Evolutionary conservation across 2,113 vertebrate genomes (phyloP).

Genomic region (Chionis minor): DNA sequence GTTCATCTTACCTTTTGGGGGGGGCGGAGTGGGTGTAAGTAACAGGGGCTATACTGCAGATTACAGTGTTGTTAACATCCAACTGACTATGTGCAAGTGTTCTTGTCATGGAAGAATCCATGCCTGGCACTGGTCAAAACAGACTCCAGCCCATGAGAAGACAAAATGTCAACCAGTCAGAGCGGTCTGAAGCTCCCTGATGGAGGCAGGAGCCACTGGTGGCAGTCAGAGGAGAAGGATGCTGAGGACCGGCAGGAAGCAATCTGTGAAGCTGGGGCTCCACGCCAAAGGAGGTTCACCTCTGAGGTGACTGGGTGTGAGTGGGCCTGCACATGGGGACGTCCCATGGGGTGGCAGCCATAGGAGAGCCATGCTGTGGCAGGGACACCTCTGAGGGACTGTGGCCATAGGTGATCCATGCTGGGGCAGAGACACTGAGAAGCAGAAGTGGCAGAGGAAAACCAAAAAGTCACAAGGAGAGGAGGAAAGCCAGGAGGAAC

Average conservation of each 20-base stretch:
- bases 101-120: background rate
- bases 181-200: background rate
- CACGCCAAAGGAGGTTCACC: accelerated
- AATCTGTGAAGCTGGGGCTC: background rate
- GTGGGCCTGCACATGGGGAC: background rate
- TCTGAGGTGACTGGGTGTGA: background rate
- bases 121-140: background rate
- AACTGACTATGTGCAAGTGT: background rate
- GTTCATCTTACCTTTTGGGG: background rate
- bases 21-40: accelerated
- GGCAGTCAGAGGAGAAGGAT: background rate
- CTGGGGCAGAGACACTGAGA: background rate
- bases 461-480: background rate
- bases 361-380: background rate
- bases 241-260: background rate
- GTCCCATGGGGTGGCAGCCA: background rate
- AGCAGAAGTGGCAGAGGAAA: background rate
- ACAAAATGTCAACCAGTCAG: background rate
- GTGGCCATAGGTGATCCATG: background rate
- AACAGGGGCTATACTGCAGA: background rate
- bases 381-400: background rate
- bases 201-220: accelerated
- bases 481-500: background rate
- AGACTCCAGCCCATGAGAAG: background rate
- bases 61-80: background rate